These are phyloP conservation scores for Gastrophryne carolinensis DNA, from an alignment of 2,797 vertebrate genomes.

Conservation along the genomic window DNA sequence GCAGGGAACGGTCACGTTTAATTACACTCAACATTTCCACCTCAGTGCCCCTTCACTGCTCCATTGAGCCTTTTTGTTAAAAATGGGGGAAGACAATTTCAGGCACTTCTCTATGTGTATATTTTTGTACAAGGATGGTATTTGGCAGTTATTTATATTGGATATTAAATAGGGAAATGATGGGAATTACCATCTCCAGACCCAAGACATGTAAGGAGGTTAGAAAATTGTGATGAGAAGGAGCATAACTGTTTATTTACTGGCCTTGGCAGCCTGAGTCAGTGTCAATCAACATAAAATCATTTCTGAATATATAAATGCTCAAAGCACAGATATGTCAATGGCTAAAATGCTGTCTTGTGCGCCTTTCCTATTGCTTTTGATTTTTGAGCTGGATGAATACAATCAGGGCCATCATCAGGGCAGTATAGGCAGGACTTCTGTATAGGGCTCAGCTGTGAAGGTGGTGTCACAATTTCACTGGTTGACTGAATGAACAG, in stretches of 20 bases:
- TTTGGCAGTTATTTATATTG: background rate
- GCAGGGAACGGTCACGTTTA: constrained; percentile 38
- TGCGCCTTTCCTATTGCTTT: background rate
- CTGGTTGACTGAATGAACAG: no score
- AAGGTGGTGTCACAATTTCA: no score
- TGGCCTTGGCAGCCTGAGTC: background rate
- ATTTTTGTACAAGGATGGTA: background rate
- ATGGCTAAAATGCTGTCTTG: background rate
- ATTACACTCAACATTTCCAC: constrained; percentile 43
- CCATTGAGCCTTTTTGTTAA: constrained; percentile 13
- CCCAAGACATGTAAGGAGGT: background rate
- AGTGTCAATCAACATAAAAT: constrained; percentile 13
- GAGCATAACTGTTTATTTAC: background rate
- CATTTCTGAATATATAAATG: background rate
- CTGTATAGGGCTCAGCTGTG: no score
- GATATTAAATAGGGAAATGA: background rate
- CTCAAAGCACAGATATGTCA: background rate
- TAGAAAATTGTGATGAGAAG: background rate
- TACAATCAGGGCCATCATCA: no score
- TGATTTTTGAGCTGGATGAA: no score
- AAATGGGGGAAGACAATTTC: background rate
- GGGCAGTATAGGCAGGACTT: no score
- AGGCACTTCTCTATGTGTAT: background rate
- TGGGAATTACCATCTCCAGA: background rate
- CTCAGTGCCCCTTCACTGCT: constrained; percentile 26